These are phyloP conservation scores for Sarcoramphus papa DNA, from an alignment of 2,797 vertebrate species.

Conservation along the genomic window DNA sequence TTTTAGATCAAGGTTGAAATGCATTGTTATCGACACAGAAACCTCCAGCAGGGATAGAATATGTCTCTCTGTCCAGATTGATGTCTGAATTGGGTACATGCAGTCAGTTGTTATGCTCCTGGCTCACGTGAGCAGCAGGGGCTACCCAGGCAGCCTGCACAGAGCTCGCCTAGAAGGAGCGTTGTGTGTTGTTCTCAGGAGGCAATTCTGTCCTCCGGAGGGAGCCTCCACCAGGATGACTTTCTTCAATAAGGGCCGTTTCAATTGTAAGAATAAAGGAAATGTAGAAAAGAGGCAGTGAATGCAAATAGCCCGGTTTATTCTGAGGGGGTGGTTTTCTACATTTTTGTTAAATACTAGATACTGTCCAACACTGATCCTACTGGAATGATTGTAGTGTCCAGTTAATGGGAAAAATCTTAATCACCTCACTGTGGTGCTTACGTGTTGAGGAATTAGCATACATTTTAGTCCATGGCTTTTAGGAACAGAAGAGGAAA, in stretches of 20 bases:
- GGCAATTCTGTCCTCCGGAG: background rate
- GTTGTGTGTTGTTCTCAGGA: background rate
- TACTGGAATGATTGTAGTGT: background rate
- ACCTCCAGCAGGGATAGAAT: background rate
- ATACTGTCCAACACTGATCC: background rate
- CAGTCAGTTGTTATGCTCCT: background rate
- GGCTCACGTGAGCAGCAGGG: rapidly evolving
- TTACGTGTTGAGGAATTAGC: background rate
- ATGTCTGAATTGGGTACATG: background rate
- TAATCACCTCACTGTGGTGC: background rate
- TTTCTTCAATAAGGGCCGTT: background rate
- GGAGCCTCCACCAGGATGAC: background rate
- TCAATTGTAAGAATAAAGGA: background rate
- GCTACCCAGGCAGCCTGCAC: background rate
- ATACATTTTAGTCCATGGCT: background rate
- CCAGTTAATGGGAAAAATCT: background rate
- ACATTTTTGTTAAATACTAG: background rate
- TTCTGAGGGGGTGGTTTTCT: background rate
- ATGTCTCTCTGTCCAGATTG: background rate
- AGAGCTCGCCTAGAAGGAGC: background rate
- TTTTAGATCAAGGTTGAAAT: background rate
- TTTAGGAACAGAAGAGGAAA: background rate
- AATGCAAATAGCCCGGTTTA: background rate
- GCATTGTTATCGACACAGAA: background rate
- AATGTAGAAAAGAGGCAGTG: background rate